Evolutionary conservation across 2,113 vertebrate species (phyloP).

Genomic region (Glareola pratincola): DNA sequence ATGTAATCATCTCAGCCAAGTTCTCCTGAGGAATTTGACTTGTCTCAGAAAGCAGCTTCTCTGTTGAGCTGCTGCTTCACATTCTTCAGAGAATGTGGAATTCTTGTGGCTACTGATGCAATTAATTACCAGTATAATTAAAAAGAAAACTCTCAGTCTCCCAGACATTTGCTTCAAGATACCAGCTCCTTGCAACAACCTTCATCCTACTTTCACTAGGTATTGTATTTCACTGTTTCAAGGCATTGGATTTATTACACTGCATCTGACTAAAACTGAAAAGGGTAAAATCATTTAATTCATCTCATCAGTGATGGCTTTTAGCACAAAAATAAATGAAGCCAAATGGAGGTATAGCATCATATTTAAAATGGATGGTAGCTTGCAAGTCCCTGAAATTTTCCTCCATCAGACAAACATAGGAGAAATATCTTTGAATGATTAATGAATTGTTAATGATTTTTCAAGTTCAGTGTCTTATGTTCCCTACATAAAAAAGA

Average conservation of each 20-base stretch:
- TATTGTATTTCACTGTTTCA: not conserved
- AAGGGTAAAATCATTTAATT: slow-evolving; percentile 1
- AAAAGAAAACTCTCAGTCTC: not conserved
- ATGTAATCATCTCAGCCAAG: not conserved
- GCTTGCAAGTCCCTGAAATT: not conserved
- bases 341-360: not conserved
- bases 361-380: slow-evolving; percentile 8
- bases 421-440: not conserved
- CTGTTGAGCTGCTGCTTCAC: not conserved
- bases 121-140: slow-evolving; percentile 38
- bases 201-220: not conserved
- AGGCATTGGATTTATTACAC: not conserved
- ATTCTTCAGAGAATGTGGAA: not conserved
- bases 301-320: not conserved
- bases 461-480: slow-evolving; percentile 16
- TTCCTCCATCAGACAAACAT: not conserved
- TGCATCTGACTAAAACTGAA: slow-evolving; percentile 21
- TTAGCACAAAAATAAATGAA: slow-evolving; percentile 44
- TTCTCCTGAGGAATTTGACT: not conserved
- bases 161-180: not conserved
- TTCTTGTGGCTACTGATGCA: not conserved
- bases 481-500: not conserved
- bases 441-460: slow-evolving; percentile 29
- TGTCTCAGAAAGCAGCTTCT: not conserved
- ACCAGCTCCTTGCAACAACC: not conserved